Conservation (phyloP, 2,888 invertebrate genomes). For the Conomelus anceps region DNA sequence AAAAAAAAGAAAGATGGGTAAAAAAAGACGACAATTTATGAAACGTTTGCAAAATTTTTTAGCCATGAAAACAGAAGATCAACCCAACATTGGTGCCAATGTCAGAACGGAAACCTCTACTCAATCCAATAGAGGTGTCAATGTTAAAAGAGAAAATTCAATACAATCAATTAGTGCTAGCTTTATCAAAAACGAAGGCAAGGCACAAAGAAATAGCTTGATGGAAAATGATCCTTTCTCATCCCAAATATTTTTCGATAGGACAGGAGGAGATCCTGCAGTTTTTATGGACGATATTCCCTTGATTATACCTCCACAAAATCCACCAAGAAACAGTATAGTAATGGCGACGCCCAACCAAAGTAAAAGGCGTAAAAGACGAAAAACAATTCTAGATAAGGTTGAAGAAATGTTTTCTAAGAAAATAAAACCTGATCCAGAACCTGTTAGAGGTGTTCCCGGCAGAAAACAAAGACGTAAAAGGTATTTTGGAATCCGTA, state of each 20-base stretch:
- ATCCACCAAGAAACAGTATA: not conserved
- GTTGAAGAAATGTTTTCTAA: not conserved
- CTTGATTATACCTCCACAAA: not conserved
- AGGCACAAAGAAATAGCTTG: not conserved
- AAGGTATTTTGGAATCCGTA: not conserved
- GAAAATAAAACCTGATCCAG: not conserved
- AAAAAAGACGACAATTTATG: not conserved
- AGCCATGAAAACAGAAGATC: not conserved
- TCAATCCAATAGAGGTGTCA: not conserved
- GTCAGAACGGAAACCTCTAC: not conserved
- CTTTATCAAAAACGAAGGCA: not conserved
- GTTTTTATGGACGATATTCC: slow-evolving; percentile 1
- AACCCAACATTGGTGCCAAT: not conserved
- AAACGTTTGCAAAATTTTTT: not conserved
- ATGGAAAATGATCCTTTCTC: not conserved
- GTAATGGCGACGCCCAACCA: not conserved
- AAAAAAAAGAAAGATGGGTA: not conserved
- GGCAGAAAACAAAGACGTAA: not conserved
- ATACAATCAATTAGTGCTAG: not conserved
- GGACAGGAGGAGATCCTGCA: slow-evolving; percentile 1
- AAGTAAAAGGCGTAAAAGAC: not conserved
- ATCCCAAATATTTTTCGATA: not conserved
- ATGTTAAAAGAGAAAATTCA: not conserved
- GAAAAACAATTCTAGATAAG: not conserved
- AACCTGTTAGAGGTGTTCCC: not conserved